Base-by-base conservation (phyloP, 2,797 vertebrate genomes). In the Anisognathus igniventris region DNA sequence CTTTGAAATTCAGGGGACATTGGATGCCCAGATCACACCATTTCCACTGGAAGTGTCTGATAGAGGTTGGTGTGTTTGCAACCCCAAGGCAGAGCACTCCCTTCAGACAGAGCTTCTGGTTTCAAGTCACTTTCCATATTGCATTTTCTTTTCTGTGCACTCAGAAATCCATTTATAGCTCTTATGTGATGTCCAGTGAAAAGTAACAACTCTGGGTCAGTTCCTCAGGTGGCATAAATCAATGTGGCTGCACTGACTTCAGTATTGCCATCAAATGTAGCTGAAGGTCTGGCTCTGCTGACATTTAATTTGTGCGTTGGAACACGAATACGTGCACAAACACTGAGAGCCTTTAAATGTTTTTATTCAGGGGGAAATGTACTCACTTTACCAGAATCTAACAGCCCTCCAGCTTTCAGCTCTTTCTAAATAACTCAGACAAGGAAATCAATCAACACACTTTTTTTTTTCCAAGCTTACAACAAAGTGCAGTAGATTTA, bases 391-490 rank as follows among this genome's bases (percentile, higher is more conserved):
- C 78, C 76, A 92, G 90, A 90, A 87, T 74, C 77, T 79, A 90
- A 87, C 51, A 88, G 64, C 77, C 62, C 77, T 93, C 70, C 62
- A 88, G 76, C 42, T 91, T 90, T 92, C 84, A 88, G 19, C 42
- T 89, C 71, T 91, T 92, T 85, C 91, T 95, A 88, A 94, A 92
- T 88, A 93, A 92, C 86, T 61, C 54, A 39, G 86, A 87, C 17
- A 8, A 91, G 67, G 75, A 93, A 93, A 96, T 96, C 90, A 88
- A 94, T 95, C 94, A 96, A 82, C 37, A 42, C 10, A 40, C 4
- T n/a, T 61, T 37, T 53, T 53, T n/a, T 85, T 87, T 92, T 71
- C 72, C 61, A 60, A 51, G 79, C 83, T 90, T 92, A 93, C 54
- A 91, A 78, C 70, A 89, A 54, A 94, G 53, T 78, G 39, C 27